Evolutionary conservation across 2,113 vertebrate genomes (phyloP), one percentile per base, ranked within the genome.

Genomic region (Menidia beryllina): DNA sequence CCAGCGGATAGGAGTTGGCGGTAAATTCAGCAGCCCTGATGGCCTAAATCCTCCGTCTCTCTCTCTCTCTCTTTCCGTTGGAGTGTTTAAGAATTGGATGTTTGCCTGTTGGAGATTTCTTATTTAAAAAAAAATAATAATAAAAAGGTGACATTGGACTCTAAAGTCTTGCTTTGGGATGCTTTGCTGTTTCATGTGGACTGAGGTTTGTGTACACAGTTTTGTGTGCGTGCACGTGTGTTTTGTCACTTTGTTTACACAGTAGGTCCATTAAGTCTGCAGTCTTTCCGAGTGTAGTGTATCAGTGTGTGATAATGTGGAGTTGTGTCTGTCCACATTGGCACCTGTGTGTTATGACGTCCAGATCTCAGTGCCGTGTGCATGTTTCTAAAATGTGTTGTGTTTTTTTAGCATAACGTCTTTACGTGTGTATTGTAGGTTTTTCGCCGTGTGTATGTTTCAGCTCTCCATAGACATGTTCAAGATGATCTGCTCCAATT

Each of bases 381-480:
- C 61, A 65, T 36, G 60, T 74, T 64, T 47, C 14, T 21, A 64
- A 51, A 3, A 36, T 45, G 38, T 72, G 36, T 50, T 54, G 12
- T 63, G 41, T 36, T 25, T 71, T 19, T 19, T n/a, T 23, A 3
- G n/a, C 21, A 20, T 14, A 19, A 34, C 30, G 36, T 75, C 48
- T 51, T 7, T 50, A 24, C 64, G 59, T 71, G 15, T 41, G 7
- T 69, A 20, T 76, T 15, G 58, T 64, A 30, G 61, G 51, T 38
- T 25, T 57, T 34, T 75, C 26, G 10, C n/a, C 61, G 11, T 65
- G 58, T 68, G 34, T 87, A 74, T 52, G 75, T 87, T 87, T 98
- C 96, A 98, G 94, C 96, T 97, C 91, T 98, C 97, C 0, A 93
- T 76, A 72, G 95, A 95, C 96, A 98, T 97, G 87, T 94, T 95